phyloP scores from a whole-genome alignment of 2,113 vertebrate species.

The Acrocephalus kingi region DNA sequence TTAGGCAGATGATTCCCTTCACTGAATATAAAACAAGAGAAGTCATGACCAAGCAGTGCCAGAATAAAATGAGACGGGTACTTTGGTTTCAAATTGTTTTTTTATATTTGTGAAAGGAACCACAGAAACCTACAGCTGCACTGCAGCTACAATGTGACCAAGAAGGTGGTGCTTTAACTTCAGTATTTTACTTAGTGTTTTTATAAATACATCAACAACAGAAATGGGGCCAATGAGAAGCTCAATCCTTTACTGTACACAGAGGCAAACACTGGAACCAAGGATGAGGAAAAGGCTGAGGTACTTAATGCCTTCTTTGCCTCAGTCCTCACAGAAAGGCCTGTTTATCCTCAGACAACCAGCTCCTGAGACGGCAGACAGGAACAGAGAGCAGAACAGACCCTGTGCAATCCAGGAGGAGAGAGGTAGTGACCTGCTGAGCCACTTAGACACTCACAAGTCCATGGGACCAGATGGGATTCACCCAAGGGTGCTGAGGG shows the following conservation, averaged over 20 bases:
- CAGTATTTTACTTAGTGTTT: neutral
- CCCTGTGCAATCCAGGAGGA: neutral
- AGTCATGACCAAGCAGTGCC: neutral
- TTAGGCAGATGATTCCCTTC: neutral
- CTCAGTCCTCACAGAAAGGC: neutral
- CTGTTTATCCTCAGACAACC: neutral
- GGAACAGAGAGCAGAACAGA: neutral
- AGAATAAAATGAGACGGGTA: neutral
- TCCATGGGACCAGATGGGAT: neutral
- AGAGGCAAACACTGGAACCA: neutral
- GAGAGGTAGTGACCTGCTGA: neutral
- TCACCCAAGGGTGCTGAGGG: neutral
- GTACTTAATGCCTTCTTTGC: neutral
- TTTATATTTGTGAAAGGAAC: neutral
- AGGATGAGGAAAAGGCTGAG: neutral
- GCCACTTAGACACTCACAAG: neutral
- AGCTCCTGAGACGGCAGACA: neutral
- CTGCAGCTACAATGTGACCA: neutral
- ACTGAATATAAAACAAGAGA: neutral
- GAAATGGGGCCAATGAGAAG: neutral
- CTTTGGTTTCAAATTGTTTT: neutral
- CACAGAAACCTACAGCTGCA: neutral
- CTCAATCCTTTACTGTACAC: neutral
- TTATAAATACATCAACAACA: neutral
- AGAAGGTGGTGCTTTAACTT: neutral